A percentile compares a stretch with the other conserved stretches of the same genome.
Evolutionary conservation across 2,888 invertebrate species (phyloP).

Genomic region (Parasteatoda lunata): DNA sequence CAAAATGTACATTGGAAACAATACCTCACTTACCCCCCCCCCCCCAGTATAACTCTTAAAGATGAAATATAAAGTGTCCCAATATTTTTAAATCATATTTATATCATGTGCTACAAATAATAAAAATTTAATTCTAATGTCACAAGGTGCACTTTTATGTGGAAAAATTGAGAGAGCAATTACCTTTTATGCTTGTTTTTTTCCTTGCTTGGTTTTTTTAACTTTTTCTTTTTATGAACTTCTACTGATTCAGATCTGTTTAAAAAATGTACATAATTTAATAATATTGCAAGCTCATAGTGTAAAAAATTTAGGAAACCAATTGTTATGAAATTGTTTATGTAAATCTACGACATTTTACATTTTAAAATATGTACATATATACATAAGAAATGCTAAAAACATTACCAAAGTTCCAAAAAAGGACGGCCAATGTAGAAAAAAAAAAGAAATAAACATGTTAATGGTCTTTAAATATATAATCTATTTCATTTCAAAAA

Average conservation of each 20-base stretch:
- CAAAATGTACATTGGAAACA: no score
- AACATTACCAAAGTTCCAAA: conserved; percentile 61
- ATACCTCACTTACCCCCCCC: no score
- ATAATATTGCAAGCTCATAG: not conserved
- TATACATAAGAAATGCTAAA: conserved; percentile 63
- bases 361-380: conserved; percentile 33
- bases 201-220: conserved; percentile 54
- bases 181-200: conserved; percentile 64
- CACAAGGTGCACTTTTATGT: no score
- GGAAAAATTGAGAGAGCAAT: not conserved
- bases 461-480: conserved; percentile 45
- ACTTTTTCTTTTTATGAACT: conserved; percentile 60
- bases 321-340: not conserved
- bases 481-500: conserved; percentile 24
- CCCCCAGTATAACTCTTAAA: no score
- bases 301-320: not conserved
- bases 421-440: conserved; percentile 46
- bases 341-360: conserved; percentile 13
- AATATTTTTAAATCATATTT: no score
- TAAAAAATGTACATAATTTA: conserved; percentile 9
- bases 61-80: no score
- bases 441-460: conserved; percentile 48
- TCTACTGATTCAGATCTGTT: conserved; percentile 56
- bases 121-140: no score
- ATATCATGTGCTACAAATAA: no score